Evolutionary conservation across 2,113 vertebrate species (phyloP).

Genomic region (Uropsilus gracilis): DNA sequence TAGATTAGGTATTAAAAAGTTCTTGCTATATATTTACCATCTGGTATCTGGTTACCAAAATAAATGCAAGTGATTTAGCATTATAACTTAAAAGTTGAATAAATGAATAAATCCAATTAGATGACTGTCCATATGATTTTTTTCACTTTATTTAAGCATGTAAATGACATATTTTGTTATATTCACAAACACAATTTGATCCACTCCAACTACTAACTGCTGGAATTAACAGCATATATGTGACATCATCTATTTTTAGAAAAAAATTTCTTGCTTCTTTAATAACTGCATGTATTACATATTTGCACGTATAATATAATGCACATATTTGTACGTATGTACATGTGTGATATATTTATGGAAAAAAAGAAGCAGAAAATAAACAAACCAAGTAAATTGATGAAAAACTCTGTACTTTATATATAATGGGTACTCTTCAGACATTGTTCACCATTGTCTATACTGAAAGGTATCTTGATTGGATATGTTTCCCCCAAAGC

Average conservation of each 20-base stretch:
- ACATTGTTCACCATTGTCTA: background rate
- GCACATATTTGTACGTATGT: no score
- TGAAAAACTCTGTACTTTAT: background rate
- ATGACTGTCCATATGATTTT: background rate
- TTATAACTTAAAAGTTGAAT: background rate
- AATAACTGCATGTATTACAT: no score
- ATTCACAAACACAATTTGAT: background rate
- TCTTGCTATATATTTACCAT: background rate
- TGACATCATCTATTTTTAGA: background rate
- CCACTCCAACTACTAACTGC: background rate
- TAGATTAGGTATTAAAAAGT: background rate
- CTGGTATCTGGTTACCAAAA: background rate
- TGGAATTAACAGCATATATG: background rate
- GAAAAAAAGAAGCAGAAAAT: background rate
- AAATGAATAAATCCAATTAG: background rate
- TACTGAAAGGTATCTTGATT: background rate
- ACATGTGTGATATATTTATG: no score
- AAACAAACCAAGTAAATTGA: background rate
- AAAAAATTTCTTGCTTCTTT: rapidly evolving
- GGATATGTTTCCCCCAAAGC: background rate
- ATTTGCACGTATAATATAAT: no score
- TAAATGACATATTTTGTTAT: background rate
- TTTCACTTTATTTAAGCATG: background rate
- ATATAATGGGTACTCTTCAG: background rate
- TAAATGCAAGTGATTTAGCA: background rate